Conservation (phyloP, 2,113 vertebrate genomes). For the Sardina pilchardus region DNA sequence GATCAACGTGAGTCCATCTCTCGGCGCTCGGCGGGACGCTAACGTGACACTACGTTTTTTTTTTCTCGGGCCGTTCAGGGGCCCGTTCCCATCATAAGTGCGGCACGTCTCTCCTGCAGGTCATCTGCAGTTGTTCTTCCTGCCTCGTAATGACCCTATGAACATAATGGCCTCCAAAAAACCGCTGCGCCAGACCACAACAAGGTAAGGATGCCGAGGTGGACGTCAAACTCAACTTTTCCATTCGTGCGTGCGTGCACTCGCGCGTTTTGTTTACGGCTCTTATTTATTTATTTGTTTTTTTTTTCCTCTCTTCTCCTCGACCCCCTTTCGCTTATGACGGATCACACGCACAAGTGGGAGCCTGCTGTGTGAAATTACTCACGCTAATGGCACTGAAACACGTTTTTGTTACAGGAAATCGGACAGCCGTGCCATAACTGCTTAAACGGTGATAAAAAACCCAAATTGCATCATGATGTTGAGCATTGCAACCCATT, state of each 20-base stretch:
- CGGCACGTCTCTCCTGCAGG: background rate
- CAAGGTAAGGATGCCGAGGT: background rate
- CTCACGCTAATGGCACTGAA: conserved; percentile 71
- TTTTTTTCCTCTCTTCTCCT: too few species aligned
- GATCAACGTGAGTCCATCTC: conserved; percentile 20
- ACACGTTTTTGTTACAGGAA: conserved; percentile 77
- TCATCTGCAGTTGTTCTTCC: background rate
- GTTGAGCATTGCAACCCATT: conserved; percentile 60
- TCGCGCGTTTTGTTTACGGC: background rate
- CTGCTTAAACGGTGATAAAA: conserved; percentile 73
- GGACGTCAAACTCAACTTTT: conserved; percentile 13
- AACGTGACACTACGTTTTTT: conserved; percentile 53
- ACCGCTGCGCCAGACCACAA: background rate
- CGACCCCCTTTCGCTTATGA: conserved; percentile 55
- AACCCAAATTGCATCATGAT: conserved; percentile 77
- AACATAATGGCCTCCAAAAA: conserved; percentile 6
- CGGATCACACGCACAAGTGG: conserved; percentile 71
- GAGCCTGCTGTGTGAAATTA: conserved; percentile 76
- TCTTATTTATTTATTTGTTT: conserved; percentile 30
- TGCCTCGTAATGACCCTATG: background rate
- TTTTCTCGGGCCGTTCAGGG: background rate
- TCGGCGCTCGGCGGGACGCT: background rate
- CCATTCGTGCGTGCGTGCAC: background rate
- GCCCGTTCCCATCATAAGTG: background rate
- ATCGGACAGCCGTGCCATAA: conserved; percentile 73